Evolutionary conservation across 2,888 invertebrate genomes (phyloP).

Genomic region (Drosophila anomalata): DNA sequence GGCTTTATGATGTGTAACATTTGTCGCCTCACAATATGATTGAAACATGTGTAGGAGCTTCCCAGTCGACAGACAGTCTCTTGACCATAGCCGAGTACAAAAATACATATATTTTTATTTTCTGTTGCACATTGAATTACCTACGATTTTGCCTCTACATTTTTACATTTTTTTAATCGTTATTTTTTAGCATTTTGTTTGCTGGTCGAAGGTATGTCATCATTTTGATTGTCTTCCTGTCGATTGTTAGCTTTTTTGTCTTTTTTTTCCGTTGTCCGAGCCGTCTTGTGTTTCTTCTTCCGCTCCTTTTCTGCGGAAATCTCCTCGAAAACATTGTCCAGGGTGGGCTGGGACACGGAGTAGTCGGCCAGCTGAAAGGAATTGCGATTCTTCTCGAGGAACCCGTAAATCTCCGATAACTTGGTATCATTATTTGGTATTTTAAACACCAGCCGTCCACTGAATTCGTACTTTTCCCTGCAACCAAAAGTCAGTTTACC

Average conservation of each 20-base stretch:
- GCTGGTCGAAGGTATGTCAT: too few relatives aligned
- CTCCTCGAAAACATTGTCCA: conserved; percentile 18
- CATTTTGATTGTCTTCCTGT: too few relatives aligned
- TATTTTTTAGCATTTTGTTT: too few relatives aligned
- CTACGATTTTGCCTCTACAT: too few relatives aligned
- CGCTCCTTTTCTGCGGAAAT: not conserved
- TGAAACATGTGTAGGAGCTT: conserved; percentile 47
- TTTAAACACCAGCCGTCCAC: conserved; percentile 6
- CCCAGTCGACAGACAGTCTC: not conserved
- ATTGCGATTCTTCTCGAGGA: conserved; percentile 5
- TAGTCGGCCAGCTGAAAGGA: conserved; percentile 15
- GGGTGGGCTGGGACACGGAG: conserved; percentile 6
- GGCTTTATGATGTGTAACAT: conserved; percentile 44
- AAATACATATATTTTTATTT: too few relatives aligned
- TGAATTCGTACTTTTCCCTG: conserved; percentile 23
- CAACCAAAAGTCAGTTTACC: not conserved
- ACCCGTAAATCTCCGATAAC: conserved; percentile 10
- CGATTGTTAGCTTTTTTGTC: not conserved
- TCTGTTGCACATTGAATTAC: too few relatives aligned
- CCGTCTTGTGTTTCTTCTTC: not conserved
- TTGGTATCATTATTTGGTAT: conserved; percentile 2
- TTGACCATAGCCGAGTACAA: not conserved
- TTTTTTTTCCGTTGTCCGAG: not conserved
- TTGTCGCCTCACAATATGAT: conserved; percentile 48
- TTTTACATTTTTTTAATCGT: too few relatives aligned